Evolutionary conservation across 2,113 vertebrate genomes (phyloP).

Genomic region (Hemichromis elongatus): DNA sequence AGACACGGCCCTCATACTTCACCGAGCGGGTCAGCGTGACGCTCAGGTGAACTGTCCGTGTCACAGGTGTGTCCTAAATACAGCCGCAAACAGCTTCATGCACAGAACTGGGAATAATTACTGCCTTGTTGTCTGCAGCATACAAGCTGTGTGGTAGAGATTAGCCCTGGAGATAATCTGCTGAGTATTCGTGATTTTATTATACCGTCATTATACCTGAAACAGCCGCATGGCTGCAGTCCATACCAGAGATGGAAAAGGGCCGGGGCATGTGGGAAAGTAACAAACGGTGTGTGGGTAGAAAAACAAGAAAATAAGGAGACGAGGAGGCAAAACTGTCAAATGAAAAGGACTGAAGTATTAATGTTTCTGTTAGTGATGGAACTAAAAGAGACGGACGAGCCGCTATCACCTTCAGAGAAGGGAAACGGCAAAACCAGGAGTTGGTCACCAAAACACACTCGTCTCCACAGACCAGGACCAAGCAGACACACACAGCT

Average conservation of each 20-base stretch:
- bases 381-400: neutral
- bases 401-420: neutral
- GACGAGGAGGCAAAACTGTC: neutral
- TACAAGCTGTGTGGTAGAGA: too few relatives aligned
- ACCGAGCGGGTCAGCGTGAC: neutral
- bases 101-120: neutral
- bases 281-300: neutral
- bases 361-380: neutral
- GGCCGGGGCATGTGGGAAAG: neutral
- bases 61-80: neutral
- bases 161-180: too few relatives aligned
- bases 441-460: too few relatives aligned
- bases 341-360: neutral
- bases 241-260: too few relatives aligned
- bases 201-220: too few relatives aligned
- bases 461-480: too few relatives aligned
- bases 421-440: too few relatives aligned
- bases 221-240: too few relatives aligned
- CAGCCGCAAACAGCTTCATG: neutral
- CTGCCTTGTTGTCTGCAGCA: neutral
- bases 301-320: neutral
- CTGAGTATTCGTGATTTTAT: too few relatives aligned
- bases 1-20: neutral
- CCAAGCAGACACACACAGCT: rapidly evolving
- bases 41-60: neutral